Percentiles rank a stretch among this genome's conserved stretches.
phyloP scores from a whole-genome alignment of 2,888 invertebrate species.

The Agonopterix arenella region DNA sequence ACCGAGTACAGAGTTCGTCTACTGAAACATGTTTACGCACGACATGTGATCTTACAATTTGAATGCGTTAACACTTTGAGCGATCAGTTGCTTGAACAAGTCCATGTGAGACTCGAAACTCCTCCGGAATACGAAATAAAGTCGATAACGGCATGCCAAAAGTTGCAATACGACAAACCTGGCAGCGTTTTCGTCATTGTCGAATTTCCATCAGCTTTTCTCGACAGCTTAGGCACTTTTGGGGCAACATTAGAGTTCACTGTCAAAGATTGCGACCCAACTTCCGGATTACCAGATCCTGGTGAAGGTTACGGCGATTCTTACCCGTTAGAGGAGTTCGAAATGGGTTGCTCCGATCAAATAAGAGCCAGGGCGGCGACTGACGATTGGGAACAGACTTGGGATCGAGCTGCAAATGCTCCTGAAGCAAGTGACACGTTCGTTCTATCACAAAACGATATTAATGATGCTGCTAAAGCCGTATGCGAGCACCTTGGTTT shows the following conservation, averaged over 20 bases:
- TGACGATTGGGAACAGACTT: constrained; percentile 79
- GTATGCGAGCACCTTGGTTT: constrained; percentile 61
- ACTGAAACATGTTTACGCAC: constrained; percentile 92
- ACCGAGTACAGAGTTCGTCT: constrained; percentile 96
- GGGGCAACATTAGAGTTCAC: constrained; percentile 94
- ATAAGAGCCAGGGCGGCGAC: constrained; percentile 42
- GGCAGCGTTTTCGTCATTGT: constrained; percentile 91
- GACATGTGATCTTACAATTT: constrained; percentile 95
- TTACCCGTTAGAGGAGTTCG: constrained; percentile 93
- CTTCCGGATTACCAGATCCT: constrained; percentile 93
- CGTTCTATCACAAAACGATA: constrained; percentile 80
- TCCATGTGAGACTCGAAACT: constrained; percentile 90
- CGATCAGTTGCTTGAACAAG: constrained; percentile 96
- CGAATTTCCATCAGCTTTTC: constrained; percentile 69
- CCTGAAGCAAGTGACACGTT: constrained; percentile 95
- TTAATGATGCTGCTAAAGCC: constrained; percentile 51
- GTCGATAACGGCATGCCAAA: constrained; percentile 83
- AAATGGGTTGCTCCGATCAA: constrained; percentile 59
- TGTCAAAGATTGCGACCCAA: constrained; percentile 97
- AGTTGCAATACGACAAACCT: constrained; percentile 90
- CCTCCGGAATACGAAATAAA: constrained; percentile 88
- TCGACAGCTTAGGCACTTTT: constrained; percentile 88
- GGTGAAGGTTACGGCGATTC: constrained; percentile 98
- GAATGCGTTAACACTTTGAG: constrained; percentile 97
- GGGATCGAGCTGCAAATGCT: constrained; percentile 83